Conservation (phyloP, 2,888 invertebrate genomes). For the Melipona bicolor region DNA sequence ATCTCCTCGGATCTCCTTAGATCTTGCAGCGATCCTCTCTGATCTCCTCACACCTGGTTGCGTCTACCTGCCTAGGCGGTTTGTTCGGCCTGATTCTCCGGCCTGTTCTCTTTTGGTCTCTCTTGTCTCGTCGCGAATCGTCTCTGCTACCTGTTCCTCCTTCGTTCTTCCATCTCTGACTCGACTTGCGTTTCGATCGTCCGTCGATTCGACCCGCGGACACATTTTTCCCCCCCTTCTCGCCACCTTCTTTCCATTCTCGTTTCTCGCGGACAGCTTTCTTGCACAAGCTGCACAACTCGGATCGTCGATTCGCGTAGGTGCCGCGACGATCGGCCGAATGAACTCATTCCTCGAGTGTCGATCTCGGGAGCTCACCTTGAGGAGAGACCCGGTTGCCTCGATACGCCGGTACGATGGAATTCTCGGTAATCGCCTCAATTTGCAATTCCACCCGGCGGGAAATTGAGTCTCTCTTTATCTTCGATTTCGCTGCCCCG, state of each 20-base stretch:
- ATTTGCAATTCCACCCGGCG: conserved; percentile 61
- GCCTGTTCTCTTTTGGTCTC: conserved; percentile 11
- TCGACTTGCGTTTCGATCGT: conserved; percentile 15
- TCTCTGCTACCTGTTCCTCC: conserved; percentile 76
- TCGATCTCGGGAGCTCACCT: conserved; percentile 36
- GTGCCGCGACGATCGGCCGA: conserved; percentile 43
- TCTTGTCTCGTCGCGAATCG: conserved; percentile 40
- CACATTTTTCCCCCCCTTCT: conserved; percentile 49
- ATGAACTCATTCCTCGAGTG: conserved; percentile 52
- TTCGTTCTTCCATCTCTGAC: conserved; percentile 40
- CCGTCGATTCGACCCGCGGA: conserved; percentile 40
- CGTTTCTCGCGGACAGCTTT: conserved; percentile 69
- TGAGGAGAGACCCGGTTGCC: conserved; percentile 45
- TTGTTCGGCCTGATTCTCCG: conserved; percentile 69
- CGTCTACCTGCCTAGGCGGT: conserved; percentile 74
- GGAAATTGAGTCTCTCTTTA: conserved; percentile 60
- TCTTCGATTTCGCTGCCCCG: conserved; percentile 45
- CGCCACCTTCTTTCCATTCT: conserved; percentile 40
- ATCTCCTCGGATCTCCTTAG: conserved; percentile 75
- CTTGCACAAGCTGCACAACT: conserved; percentile 36
- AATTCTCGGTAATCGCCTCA: conserved; percentile 60
- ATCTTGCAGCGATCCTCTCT: conserved; percentile 76
- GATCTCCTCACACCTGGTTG: conserved; percentile 80
- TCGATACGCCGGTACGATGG: conserved; percentile 41
- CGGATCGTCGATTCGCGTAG: conserved; percentile 54